Conservation (phyloP, 2,888 invertebrate genomes). For the Atrina japonica region DNA sequence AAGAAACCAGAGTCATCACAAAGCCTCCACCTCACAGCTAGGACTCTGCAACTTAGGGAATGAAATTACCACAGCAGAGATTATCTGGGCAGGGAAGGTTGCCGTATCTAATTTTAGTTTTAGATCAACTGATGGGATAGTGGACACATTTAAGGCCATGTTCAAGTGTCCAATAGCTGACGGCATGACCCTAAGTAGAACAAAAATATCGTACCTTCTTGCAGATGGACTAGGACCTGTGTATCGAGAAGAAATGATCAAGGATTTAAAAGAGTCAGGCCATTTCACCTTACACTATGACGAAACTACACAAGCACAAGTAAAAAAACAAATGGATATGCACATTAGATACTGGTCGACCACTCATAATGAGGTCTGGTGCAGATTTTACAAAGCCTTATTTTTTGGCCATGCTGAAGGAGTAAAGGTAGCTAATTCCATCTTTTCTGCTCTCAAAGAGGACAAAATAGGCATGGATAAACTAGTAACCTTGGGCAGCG, state of each 20-base stretch:
- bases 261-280: conserved; percentile 14
- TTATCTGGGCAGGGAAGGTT: conserved; percentile 23
- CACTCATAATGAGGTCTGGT: too few relatives aligned
- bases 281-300: conserved; percentile 16
- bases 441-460: too few relatives aligned
- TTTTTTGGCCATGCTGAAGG: too few relatives aligned
- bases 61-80: too few relatives aligned
- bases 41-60: too few relatives aligned
- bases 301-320: conserved; percentile 31
- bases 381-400: too few relatives aligned
- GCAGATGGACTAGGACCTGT: conserved; percentile 25
- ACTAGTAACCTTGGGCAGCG: too few relatives aligned
- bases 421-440: too few relatives aligned
- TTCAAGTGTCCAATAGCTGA: conserved; percentile 8
- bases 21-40: too few relatives aligned
- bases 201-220: conserved; percentile 26
- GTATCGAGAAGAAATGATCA: conserved; percentile 11
- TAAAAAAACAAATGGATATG: conserved; percentile 37
- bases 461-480: too few relatives aligned
- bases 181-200: conserved; percentile 2
- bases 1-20: too few relatives aligned
- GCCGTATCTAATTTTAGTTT: conserved; percentile 22
- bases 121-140: conserved; percentile 24
- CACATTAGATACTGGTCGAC: conserved; percentile 26
- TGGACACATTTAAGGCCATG: conserved; percentile 20